phyloP scores from a whole-genome alignment of 2,113 vertebrate genomes.

The Neotoma lepida region DNA sequence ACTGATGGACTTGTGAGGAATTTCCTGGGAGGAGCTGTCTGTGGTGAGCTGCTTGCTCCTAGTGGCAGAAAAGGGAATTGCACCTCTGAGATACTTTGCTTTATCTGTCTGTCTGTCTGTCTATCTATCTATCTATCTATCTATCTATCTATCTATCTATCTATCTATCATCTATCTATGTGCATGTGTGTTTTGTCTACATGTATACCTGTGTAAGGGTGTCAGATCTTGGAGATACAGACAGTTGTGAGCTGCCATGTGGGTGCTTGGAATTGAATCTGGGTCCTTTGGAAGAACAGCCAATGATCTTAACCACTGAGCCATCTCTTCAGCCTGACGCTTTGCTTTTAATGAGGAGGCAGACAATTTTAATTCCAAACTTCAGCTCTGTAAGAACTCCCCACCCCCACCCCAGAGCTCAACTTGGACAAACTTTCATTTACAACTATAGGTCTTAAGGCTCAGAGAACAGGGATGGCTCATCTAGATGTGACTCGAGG shows the following conservation, averaged over 20 bases:
- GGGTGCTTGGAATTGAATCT: background rate
- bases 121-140: no score
- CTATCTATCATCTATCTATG: no score
- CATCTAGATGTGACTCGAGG: background rate
- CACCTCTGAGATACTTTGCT: background rate
- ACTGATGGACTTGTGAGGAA: background rate
- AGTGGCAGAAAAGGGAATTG: conserved; percentile 1
- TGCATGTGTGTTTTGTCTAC: background rate
- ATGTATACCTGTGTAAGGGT: background rate
- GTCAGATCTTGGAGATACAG: background rate
- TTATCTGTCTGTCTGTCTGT: background rate
- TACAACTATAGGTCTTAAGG: background rate
- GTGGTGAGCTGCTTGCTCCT: background rate
- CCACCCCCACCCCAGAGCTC: background rate
- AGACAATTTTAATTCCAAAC: background rate
- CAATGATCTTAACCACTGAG: background rate
- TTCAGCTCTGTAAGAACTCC: background rate
- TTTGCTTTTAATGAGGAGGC: background rate
- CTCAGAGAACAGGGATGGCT: background rate
- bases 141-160: no score
- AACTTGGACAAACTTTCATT: background rate
- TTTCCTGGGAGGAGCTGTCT: background rate
- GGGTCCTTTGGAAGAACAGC: background rate
- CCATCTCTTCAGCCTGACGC: background rate
- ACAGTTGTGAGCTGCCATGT: background rate